These are phyloP conservation scores for Spilosoma lubricipeda DNA, from an alignment of 2,888 invertebrate genomes.

Conservation along the genomic window DNA sequence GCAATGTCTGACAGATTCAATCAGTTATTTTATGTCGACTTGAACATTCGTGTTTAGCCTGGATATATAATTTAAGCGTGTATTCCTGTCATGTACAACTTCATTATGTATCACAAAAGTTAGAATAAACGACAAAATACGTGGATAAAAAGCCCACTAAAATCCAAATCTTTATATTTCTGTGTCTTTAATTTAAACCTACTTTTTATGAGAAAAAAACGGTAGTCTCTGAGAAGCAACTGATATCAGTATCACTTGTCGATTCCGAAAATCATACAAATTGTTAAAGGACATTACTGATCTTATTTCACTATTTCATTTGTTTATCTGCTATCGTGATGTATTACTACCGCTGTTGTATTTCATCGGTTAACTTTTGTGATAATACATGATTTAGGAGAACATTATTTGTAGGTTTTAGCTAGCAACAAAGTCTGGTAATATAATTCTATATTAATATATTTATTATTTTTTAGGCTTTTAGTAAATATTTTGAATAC, in stretches of 20 bases:
- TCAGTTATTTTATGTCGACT: not conserved
- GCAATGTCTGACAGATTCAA: not conserved
- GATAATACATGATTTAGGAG: conserved; percentile 18
- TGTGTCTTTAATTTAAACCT: not conserved
- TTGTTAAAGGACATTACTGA: not conserved
- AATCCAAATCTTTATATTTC: not conserved
- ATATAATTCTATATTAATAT: not conserved
- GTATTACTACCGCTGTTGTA: conserved; percentile 13
- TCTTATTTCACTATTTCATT: conserved; percentile 3
- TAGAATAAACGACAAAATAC: not conserved
- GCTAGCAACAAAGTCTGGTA: not conserved
- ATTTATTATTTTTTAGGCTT: not conserved
- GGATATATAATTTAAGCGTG: not conserved
- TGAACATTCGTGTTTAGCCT: not conserved
- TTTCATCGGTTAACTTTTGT: conserved; percentile 18
- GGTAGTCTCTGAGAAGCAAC: not conserved
- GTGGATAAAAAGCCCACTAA: not conserved
- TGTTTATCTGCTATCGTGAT: conserved; percentile 16
- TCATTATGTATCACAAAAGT: not conserved
- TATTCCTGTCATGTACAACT: not conserved
- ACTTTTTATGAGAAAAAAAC: not conserved
- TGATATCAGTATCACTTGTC: not conserved
- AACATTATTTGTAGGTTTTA: conserved; percentile 7
- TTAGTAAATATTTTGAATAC: not conserved
- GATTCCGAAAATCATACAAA: not conserved